phyloP scores from a whole-genome alignment of 2,888 invertebrate genomes.

The Gerosis bhagava region DNA sequence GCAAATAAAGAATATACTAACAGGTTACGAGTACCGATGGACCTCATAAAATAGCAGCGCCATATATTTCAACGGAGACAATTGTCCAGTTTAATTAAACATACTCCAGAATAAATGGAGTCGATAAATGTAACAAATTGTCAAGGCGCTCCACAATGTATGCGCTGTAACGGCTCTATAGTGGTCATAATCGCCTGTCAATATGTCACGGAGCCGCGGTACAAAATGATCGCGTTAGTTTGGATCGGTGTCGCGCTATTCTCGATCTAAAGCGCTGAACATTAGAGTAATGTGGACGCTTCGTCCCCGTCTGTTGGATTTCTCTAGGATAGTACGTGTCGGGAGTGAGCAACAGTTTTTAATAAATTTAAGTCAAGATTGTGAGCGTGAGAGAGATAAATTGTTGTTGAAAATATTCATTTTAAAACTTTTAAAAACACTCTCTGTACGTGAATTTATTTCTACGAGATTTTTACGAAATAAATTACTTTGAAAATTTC shows the following conservation, averaged over 20 bases:
- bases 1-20: too few relatives aligned
- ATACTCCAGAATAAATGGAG: constrained; percentile 42
- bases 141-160: constrained; percentile 40
- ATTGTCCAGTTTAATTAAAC: constrained; percentile 22
- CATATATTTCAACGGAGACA: constrained; percentile 18
- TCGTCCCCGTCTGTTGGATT: constrained; percentile 62
- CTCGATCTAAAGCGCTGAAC: constrained; percentile 62
- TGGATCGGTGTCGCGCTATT: constrained; percentile 51
- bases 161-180: constrained; percentile 42
- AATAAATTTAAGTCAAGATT: constrained; percentile 24
- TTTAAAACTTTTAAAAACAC: constrained; percentile 5
- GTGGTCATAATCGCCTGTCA: constrained; percentile 63
- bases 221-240: constrained; percentile 56
- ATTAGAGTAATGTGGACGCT: constrained; percentile 65
- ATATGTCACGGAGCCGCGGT: constrained; percentile 51
- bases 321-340: constrained; percentile 48
- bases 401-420: constrained; percentile 16
- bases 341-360: constrained; percentile 43
- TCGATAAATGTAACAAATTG: constrained; percentile 55
- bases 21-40: too few relatives aligned
- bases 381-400: constrained; percentile 11
- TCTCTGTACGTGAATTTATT: constrained; percentile 1
- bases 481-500: neutral
- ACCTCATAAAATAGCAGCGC: constrained; percentile 8
- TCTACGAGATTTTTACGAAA: constrained; percentile 2